Percentiles rank a stretch among this genome's conserved stretches.
Conservation (phyloP, 2,113 vertebrate species). For the Neomonachus schauinslandi region DNA sequence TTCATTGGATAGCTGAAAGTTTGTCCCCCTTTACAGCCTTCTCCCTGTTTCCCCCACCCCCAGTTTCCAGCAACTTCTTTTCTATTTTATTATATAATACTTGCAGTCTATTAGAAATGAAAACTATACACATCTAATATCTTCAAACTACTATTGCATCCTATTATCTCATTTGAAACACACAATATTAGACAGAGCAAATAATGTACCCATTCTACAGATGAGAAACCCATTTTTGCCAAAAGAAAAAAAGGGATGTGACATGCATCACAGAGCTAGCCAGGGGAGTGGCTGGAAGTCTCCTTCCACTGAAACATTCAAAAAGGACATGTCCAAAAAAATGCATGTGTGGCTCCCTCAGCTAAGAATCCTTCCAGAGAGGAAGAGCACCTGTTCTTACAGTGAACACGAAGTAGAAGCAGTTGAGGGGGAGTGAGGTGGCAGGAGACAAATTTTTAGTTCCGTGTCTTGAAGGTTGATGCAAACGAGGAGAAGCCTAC, state of each 20-base stretch:
- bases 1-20: neutral
- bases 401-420: neutral
- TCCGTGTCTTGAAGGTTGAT: neutral
- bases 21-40: neutral
- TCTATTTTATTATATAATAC: neutral
- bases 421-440: accelerated
- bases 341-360: too few relatives aligned
- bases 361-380: neutral
- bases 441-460: neutral
- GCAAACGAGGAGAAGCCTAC: neutral
- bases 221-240: neutral
- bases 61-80: neutral
- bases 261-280: neutral
- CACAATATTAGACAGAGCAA: neutral
- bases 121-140: neutral
- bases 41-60: neutral
- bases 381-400: neutral
- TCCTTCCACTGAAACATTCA: neutral
- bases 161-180: neutral
- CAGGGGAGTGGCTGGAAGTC: neutral
- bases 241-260: neutral
- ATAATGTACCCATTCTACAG: neutral
- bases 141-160: neutral
- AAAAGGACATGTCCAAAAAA: neutral
- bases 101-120: neutral